Evolutionary conservation across 2,888 invertebrate genomes (phyloP), one percentile per base, ranked within the genome.

Genomic region (Spilarctia lutea): DNA sequence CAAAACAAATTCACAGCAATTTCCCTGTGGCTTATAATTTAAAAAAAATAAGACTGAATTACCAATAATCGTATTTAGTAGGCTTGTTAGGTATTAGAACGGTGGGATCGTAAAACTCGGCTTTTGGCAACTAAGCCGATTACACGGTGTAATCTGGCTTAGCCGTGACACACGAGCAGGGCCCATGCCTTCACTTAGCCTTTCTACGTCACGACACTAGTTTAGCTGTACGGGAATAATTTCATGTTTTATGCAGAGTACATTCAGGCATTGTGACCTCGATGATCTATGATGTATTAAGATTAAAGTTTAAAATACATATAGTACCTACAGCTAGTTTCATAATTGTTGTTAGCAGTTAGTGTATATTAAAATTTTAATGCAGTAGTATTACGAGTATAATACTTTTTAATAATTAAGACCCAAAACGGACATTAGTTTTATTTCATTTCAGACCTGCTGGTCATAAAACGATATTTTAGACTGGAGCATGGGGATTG

Each of bases 81-180:
- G 35, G n/a, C 56, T 69, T 39, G 81, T 79, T 81, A 81, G 73
- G 76, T 71, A 83, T 78, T 80, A 77, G 69, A 74, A 71, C 70
- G 72, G 75, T 39, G 69, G 73, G 75, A 76, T 84, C 90, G 89
- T 90, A 88, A 90, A 91, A 91, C 89, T 88, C 86, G 83, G 85
- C 86, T 87, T 91, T 90, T 86, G 87, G 84, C 87, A 85, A 85
- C 88, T 90, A 91, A 92, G 91, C 91, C 89, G 92, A 91, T 92
- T 92, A 92, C 90, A 83, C 83, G 83, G 80, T 90, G 91, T 92
- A 91, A 92, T 91, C 92, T 86, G 87, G 86, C 83, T 84, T 81
- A 82, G 79, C 80, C 79, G 79, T 85, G 86, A 87, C 86, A 87
- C 83, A 88, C 86, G 87, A 86, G 83, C 82, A 84, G 80, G 81